Conservation (phyloP, 2,113 vertebrate genomes). For the Glareola pratincola region DNA sequence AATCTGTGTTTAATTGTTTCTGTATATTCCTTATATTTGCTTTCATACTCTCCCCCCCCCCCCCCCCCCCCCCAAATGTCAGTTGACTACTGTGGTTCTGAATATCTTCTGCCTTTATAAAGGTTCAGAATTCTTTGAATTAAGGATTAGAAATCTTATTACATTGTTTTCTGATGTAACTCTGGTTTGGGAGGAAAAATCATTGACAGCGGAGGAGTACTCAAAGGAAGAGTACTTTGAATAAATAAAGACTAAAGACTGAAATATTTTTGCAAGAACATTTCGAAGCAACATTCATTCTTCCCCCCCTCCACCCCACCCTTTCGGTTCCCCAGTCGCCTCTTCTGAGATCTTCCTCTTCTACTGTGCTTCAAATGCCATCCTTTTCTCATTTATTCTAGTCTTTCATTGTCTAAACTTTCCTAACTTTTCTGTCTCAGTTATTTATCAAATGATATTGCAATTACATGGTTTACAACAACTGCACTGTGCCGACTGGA, state of each 20-base stretch:
- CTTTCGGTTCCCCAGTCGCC: background rate
- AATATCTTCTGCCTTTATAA: background rate
- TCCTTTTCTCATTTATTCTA: background rate
- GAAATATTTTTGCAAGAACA: background rate
- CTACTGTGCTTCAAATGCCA: background rate
- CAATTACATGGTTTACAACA: background rate
- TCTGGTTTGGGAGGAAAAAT: background rate
- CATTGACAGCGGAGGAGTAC: background rate
- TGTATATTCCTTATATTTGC: background rate
- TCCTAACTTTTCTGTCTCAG: background rate
- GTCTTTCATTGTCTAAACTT: background rate
- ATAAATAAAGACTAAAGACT: background rate
- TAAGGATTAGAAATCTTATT: background rate
- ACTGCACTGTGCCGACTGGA: background rate
- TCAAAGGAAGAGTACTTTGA: background rate
- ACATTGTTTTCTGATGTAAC: background rate
- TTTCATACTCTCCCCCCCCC: background rate
- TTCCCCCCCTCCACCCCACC: background rate
- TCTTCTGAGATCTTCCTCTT: background rate
- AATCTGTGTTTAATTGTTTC: background rate
- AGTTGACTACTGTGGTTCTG: background rate
- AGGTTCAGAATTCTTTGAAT: background rate
- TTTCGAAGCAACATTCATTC: background rate
- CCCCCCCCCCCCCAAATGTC: rapidly evolving
- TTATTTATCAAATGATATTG: background rate